Base-by-base conservation (phyloP, 1,140 invertebrate species). In the Caenorhabditis brenneri region DNA sequence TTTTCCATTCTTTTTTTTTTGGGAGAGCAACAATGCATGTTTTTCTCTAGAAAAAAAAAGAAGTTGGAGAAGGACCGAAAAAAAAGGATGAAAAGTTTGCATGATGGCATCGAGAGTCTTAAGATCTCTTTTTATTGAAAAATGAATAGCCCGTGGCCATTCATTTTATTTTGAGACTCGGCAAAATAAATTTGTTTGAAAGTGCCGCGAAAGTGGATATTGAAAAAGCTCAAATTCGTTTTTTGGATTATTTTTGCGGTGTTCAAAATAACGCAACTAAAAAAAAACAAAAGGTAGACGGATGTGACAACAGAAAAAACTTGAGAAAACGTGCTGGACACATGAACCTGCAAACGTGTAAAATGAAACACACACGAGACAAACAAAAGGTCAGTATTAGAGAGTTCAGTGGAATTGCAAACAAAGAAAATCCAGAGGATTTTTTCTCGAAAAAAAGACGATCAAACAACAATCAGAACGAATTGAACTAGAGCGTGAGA, bases 11-110 rank as follows among this genome's bases (percentile, higher is more conserved):
- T 31, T 58, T n/a, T 29, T 58, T 65, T 65, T 65, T 36, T 65
- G 31, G 16, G 58, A 65, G n/a, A 74, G 65, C 65, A 74, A 74
- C 65, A 74, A 74, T 74, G 65, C 58, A 22, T 27, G 33, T 29
- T 51, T 19, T 58, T 58, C 9, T 58, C 29, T 27, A 2, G 22
- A 29, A 19, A 65, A 36, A 31, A 36, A 65, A n/a, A n/a, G n/a
- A 46, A 42, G n/a, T 9, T n/a, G 36, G 42, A 42, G 27, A n/a
- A 42, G 33, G 36, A 42, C 60, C 33, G 2, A 22, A n/a, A 74
- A 74, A 42, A 42, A 46, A 58, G 19, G 55, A 65, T 65, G 33
- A 65, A 36, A 36, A 39, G 58, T 65, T 65, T 65, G 29, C 58
- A 65, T 65, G 33, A 65, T 36, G 58, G 49, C 3, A 51, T n/a